Evolutionary conservation across 2,797 vertebrate species (phyloP).

Genomic region (Sternarchorhynchus goeldii): DNA sequence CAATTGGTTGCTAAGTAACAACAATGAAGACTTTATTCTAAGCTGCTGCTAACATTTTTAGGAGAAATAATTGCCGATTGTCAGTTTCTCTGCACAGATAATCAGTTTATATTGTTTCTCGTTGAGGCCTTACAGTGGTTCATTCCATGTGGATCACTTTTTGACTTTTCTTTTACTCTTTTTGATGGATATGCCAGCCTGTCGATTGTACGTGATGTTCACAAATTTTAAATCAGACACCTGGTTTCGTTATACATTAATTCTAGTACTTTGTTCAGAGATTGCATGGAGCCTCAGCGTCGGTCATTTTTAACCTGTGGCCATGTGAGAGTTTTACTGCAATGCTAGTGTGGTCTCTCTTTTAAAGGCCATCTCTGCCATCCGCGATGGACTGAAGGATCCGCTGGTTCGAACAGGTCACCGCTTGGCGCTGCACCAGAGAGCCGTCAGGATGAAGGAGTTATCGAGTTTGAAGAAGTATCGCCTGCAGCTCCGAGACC

Average conservation of each 20-base stretch:
- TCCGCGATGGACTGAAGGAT: conserved; percentile 84
- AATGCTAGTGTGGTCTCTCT: background rate
- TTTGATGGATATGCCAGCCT: background rate
- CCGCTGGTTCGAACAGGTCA: conserved; percentile 88
- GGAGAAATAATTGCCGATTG: no score
- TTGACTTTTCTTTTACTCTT: no score
- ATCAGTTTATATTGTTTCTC: background rate
- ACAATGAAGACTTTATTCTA: background rate
- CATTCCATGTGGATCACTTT: background rate
- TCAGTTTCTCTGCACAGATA: no score
- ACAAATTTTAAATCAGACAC: background rate
- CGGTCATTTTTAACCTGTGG: background rate
- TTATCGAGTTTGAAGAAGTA: conserved; percentile 81
- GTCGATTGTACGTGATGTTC: background rate
- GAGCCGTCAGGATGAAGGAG: conserved; percentile 85
- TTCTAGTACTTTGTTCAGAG: no score
- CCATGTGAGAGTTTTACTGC: background rate
- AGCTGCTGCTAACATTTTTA: no score
- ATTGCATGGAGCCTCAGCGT: background rate
- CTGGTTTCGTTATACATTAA: background rate
- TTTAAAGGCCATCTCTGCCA: conserved; percentile 80
- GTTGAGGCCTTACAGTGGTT: background rate
- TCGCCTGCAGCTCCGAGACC: conserved; percentile 69
- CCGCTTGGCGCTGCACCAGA: conserved; percentile 86
- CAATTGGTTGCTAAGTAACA: no score